A percentile compares a stretch with the other conserved stretches of the same genome.
phyloP scores from a whole-genome alignment of 2,888 invertebrate species.

The Aricia artaxerxes region DNA sequence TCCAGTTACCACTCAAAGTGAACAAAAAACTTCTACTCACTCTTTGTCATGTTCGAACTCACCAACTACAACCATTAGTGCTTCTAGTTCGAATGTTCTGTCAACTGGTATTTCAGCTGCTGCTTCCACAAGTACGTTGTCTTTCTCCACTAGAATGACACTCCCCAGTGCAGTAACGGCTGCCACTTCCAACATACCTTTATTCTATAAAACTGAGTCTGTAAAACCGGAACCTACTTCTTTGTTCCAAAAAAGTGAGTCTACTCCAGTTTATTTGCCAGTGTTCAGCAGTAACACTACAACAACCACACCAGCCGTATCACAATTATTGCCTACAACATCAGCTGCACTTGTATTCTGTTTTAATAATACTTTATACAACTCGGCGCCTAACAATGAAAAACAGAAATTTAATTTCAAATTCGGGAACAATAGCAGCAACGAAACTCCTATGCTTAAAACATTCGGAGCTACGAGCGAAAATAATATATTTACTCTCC shows the following conservation, averaged over 20 bases:
- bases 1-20: constrained; percentile 1
- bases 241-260: constrained; percentile 48
- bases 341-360: constrained; percentile 53
- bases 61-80: background rate
- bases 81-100: constrained; percentile 3
- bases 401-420: constrained; percentile 60
- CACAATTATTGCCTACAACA: constrained; percentile 32
- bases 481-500: constrained; percentile 41
- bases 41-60: background rate
- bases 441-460: constrained; percentile 47
- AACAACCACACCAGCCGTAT: constrained; percentile 36
- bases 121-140: constrained; percentile 45
- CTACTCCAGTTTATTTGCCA: constrained; percentile 40
- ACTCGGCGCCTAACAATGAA: constrained; percentile 45
- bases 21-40: constrained; percentile 29
- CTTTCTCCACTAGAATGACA: constrained; percentile 43
- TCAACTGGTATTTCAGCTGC: constrained; percentile 10
- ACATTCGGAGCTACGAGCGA: constrained; percentile 45
- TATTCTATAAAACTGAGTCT: constrained; percentile 42
- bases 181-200: constrained; percentile 37
- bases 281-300: constrained; percentile 48
- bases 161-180: constrained; percentile 38
- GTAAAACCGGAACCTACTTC: constrained; percentile 42
- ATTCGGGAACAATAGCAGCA: constrained; percentile 51
- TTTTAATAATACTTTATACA: constrained; percentile 50